Evolutionary conservation across 2,888 invertebrate genomes (phyloP), one percentile per base, ranked within the genome.

Genomic region (Enchytraeus crypticus): DNA sequence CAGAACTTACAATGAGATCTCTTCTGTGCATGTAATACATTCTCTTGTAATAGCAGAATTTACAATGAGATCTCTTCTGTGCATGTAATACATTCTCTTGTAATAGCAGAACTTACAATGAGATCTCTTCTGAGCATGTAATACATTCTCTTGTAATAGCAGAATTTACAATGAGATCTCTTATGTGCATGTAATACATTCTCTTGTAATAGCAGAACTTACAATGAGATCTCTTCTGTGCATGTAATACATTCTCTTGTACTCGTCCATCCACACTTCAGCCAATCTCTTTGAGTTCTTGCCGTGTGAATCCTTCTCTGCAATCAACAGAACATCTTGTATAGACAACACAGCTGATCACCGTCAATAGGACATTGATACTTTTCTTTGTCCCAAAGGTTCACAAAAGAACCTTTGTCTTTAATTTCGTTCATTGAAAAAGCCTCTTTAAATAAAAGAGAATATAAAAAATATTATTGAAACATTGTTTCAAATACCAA

Each of bases 191-290:
- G 75, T 92, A 95, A 81, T 92, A 96, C 60, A 96, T 83, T 65
- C 92, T 84, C 57, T 92, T 90, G 76, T 92, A 97, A n/a, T n/a
- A n/a, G n/a, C n/a, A n/a, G n/a, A n/a, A n/a, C 64, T 53, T 32
- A 65, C 69, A 53, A 64, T 34, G 30, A 76, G 64, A 60, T 77
- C 78, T 55, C 70, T 63, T 53, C 77, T 69, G 79, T 93, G 88
- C 73, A 89, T 81, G 75, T 92, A 95, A 81, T 92, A 96, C 60
- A 96, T 83, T 65, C 92, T 84, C 56, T 92, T 90, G 76, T 92
- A 97, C 54, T 90, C 90, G 76, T 97, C 96, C 96, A 96, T 95
- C 96, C 96, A 96, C 5, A 93, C 93, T 58, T 91, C 87, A 0
- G 91, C 95, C 81, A 95, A 84, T 43, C 97, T 85, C 46, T 92